These are phyloP conservation scores for Labia minor DNA, from an alignment of 2,888 invertebrate species.

Conservation along the genomic window DNA sequence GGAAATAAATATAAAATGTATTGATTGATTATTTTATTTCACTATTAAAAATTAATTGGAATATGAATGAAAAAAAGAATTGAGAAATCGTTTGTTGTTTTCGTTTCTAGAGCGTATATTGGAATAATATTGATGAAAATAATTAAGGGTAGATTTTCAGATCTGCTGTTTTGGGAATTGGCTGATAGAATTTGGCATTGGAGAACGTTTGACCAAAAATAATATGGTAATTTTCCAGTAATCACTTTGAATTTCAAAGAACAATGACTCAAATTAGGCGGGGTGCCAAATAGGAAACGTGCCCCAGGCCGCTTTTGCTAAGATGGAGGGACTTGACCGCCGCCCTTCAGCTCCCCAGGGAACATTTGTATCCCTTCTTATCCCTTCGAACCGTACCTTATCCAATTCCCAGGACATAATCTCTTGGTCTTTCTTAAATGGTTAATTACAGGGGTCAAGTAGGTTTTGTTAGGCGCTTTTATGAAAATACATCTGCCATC, in stretches of 20 bases:
- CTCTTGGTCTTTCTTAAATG: conserved; percentile 14
- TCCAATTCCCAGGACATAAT: conserved; percentile 13
- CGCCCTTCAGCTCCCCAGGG: conserved; percentile 13
- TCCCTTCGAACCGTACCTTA: conserved; percentile 7
- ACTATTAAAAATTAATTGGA: no score
- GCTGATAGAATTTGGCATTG: background rate
- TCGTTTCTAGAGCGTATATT: no score
- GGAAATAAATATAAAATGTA: no score
- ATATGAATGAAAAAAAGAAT: no score
- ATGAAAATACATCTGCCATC: background rate
- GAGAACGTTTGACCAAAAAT: background rate
- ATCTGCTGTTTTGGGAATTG: no score
- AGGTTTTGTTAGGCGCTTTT: background rate
- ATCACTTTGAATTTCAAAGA: background rate
- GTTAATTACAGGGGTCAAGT: conserved; percentile 18
- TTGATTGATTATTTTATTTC: no score
- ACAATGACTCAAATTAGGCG: background rate
- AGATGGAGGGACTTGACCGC: conserved; percentile 14
- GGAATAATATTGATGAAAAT: no score
- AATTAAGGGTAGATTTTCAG: no score
- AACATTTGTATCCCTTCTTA: conserved; percentile 21
- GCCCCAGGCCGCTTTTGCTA: background rate
- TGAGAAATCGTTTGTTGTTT: no score
- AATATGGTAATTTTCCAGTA: conserved; percentile 5
- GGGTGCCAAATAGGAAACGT: conserved; percentile 13